A percentile compares a stretch with the other conserved stretches of the same genome.
These are phyloP conservation scores for Drosophila prosaltans DNA, from an alignment of 1,140 invertebrate genomes.

Conservation along the genomic window DNA sequence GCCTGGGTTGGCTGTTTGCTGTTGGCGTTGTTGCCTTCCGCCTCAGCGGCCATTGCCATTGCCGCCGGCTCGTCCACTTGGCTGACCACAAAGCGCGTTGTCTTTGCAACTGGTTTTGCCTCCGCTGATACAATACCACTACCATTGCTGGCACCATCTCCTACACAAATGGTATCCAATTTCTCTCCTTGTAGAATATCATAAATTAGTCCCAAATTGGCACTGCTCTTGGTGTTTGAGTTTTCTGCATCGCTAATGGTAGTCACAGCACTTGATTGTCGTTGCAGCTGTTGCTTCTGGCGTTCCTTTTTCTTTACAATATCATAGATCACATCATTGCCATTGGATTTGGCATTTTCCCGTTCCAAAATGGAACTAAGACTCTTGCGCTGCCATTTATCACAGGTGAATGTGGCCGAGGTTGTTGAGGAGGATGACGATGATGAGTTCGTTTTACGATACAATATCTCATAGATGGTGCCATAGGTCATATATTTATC, in stretches of 20 bases:
- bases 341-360: constrained; percentile 36
- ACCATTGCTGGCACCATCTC: not conserved
- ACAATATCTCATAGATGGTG: constrained; percentile 82
- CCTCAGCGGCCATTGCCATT: not conserved
- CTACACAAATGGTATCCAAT: constrained; percentile 47
- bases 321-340: constrained; percentile 73
- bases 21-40: constrained; percentile 1
- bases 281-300: constrained; percentile 25
- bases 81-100: constrained; percentile 76
- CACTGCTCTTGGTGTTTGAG: constrained; percentile 56
- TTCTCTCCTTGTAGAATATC: constrained; percentile 81
- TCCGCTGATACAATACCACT: not conserved
- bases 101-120: constrained; percentile 42
- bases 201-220: constrained; percentile 71
- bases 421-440: constrained; percentile 21
- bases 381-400: constrained; percentile 74
- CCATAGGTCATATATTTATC: constrained; percentile 83
- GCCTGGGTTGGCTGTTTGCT: constrained; percentile 16
- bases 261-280: not conserved
- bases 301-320: constrained; percentile 63
- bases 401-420: constrained; percentile 23
- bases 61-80: constrained; percentile 67
- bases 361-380: constrained; percentile 70
- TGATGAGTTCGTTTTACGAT: constrained; percentile 65
- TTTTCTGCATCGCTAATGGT: constrained; percentile 4